Conservation (phyloP, 2,797 vertebrate species). For the Pteropus rufus region DNA sequence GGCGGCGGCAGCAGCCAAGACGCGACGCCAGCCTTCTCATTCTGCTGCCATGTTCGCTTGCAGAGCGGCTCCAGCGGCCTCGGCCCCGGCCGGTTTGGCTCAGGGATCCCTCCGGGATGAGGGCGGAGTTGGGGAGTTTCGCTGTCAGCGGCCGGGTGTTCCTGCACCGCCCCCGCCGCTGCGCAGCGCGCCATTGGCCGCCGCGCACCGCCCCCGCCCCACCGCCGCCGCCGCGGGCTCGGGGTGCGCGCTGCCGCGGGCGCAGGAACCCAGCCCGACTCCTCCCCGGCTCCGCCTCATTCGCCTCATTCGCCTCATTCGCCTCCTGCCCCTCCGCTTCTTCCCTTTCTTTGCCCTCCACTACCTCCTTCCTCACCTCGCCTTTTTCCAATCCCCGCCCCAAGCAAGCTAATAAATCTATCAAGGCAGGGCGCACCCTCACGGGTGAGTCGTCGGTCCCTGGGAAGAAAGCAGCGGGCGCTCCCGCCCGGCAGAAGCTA, state of each 20-base stretch:
- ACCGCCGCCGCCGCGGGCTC: slow-evolving; percentile 31
- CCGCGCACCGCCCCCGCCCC: slow-evolving; percentile 29
- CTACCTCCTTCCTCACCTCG: not conserved
- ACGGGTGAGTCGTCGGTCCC: not conserved
- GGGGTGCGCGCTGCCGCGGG: not conserved
- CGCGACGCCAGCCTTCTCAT: slow-evolving; percentile 51
- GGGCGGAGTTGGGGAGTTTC: slow-evolving; percentile 68
- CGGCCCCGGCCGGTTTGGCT: slow-evolving; percentile 49
- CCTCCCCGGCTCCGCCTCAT: slow-evolving; percentile 40
- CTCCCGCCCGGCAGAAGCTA: accelerated
- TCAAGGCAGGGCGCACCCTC: not conserved
- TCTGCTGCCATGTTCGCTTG: slow-evolving; percentile 69
- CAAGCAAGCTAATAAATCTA: slow-evolving; percentile 26
- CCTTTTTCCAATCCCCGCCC: slow-evolving; percentile 50
- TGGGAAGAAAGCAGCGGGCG: not conserved
- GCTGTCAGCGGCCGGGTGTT: slow-evolving; percentile 74
- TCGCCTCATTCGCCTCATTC: not conserved
- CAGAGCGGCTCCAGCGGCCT: slow-evolving; percentile 19
- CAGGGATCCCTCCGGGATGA: slow-evolving; percentile 62
- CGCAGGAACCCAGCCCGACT: not conserved
- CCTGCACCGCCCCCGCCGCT: slow-evolving; percentile 76
- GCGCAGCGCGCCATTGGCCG: slow-evolving; percentile 67
- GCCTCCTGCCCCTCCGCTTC: not conserved
- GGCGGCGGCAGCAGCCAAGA: not conserved
- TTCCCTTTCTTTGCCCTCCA: slow-evolving; percentile 41